These are phyloP conservation scores for Tetranychus truncatus DNA, from an alignment of 2,888 invertebrate genomes.

Conservation along the genomic window DNA sequence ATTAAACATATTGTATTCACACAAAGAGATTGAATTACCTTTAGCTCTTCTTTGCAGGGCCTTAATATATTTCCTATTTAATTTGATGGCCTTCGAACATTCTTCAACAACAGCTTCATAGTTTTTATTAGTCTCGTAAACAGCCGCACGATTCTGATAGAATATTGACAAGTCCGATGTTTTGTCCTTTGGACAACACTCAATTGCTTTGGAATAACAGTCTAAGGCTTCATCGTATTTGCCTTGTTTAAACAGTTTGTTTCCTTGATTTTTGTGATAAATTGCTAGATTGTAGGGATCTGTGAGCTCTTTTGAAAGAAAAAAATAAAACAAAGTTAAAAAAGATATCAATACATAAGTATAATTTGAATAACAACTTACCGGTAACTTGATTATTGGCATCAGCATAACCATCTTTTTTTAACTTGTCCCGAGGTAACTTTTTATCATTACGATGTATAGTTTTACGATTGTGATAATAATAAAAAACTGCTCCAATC, in stretches of 20 bases:
- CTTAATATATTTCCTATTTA: slow-evolving; percentile 69
- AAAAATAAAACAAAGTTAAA: too few species aligned
- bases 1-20: slow-evolving; percentile 1
- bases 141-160: slow-evolving; percentile 88
- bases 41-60: slow-evolving; percentile 59
- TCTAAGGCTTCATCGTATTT: slow-evolving; percentile 36
- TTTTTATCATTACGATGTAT: neutral
- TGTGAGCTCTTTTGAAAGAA: neutral
- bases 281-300: slow-evolving; percentile 40
- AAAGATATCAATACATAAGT: too few species aligned
- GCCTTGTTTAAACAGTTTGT: slow-evolving; percentile 36
- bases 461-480: neutral
- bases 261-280: slow-evolving; percentile 36
- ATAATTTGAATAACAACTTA: too few species aligned
- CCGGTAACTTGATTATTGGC: too few species aligned
- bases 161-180: slow-evolving; percentile 63
- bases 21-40: slow-evolving; percentile 1
- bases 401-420: neutral
- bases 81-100: slow-evolving; percentile 61
- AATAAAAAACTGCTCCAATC: neutral
- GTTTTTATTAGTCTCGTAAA: slow-evolving; percentile 59
- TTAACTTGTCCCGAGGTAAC: neutral
- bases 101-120: slow-evolving; percentile 66
- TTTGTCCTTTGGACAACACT: slow-evolving; percentile 39
- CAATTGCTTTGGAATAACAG: slow-evolving; percentile 37